Evolutionary conservation across 37 sponge, comb jelly and placozoan species (phyloP).

Genomic region (Diacarnus erythraeanus): DNA sequence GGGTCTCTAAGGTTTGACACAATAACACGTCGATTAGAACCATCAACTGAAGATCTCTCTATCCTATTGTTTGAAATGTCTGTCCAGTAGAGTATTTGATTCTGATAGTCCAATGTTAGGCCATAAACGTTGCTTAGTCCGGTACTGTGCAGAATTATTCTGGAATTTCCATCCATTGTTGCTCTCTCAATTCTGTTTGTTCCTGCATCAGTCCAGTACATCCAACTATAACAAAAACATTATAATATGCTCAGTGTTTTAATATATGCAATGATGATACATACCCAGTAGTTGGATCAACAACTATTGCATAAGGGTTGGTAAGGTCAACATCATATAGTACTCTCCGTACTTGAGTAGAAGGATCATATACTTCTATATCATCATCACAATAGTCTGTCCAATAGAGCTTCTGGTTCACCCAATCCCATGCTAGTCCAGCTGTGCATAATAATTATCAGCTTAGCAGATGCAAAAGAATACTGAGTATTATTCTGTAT

Average conservation of each 20-base stretch:
- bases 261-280: background rate
- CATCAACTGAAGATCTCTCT: constrained; percentile 39
- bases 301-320: constrained; percentile 20
- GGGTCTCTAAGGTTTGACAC: background rate
- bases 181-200: constrained; percentile 11
- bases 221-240: constrained; percentile 11
- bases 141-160: constrained; percentile 4
- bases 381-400: background rate
- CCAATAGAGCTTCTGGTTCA: constrained; percentile 18
- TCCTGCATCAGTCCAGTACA: constrained; percentile 75
- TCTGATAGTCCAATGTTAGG: constrained; percentile 55
- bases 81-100: constrained; percentile 74
- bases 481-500: background rate
- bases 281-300: constrained; percentile 48
- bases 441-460: background rate
- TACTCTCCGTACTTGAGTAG: constrained; percentile 2
- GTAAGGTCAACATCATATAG: background rate
- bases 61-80: constrained; percentile 43
- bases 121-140: constrained; percentile 47
- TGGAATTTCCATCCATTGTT: constrained; percentile 22
- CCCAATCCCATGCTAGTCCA: constrained; percentile 8
- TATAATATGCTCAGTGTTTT: too few relatives aligned
- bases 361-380: constrained; percentile 31
- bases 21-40: constrained; percentile 2
- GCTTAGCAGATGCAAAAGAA: background rate